Percentiles rank a stretch among this genome's conserved stretches.
Conservation (phyloP, 2,113 vertebrate genomes). For the Mustelus asterias region DNA sequence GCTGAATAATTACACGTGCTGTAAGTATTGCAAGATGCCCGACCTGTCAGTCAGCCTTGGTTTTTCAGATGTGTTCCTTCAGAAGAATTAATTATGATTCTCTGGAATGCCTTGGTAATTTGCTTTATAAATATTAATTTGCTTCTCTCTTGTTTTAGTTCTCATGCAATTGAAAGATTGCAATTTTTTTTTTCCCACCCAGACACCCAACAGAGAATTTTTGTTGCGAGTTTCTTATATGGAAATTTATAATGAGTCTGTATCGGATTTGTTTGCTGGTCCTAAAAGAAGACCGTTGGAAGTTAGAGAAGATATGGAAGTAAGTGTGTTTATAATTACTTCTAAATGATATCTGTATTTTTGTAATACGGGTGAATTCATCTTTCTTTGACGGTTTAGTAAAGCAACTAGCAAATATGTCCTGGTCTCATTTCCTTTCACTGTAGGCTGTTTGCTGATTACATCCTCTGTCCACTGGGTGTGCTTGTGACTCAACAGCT, state of each 20-base stretch:
- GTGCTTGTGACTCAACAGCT: neutral
- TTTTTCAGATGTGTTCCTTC: neutral
- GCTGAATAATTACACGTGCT: too few species aligned
- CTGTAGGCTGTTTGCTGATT: neutral
- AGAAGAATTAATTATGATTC: neutral
- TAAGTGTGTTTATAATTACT: constrained; percentile 52
- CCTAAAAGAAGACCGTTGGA: constrained; percentile 85
- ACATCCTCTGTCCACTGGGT: neutral
- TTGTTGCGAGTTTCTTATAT: constrained; percentile 90
- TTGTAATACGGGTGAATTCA: neutral
- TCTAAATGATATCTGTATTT: neutral
- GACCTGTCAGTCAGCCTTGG: neutral
- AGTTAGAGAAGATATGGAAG: constrained; percentile 79
- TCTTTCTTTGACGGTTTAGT: neutral
- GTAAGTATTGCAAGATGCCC: neutral
- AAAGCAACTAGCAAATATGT: neutral
- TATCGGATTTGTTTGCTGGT: constrained; percentile 82
- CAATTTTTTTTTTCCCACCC: neutral
- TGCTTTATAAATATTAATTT: neutral
- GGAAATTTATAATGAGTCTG: constrained; percentile 97
- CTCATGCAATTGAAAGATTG: neutral
- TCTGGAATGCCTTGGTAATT: neutral
- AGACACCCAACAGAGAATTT: constrained; percentile 89
- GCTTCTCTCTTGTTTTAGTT: neutral
- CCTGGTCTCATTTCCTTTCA: neutral